Conservation (phyloP, 2,113 vertebrate species). For the Tamias sibiricus region DNA sequence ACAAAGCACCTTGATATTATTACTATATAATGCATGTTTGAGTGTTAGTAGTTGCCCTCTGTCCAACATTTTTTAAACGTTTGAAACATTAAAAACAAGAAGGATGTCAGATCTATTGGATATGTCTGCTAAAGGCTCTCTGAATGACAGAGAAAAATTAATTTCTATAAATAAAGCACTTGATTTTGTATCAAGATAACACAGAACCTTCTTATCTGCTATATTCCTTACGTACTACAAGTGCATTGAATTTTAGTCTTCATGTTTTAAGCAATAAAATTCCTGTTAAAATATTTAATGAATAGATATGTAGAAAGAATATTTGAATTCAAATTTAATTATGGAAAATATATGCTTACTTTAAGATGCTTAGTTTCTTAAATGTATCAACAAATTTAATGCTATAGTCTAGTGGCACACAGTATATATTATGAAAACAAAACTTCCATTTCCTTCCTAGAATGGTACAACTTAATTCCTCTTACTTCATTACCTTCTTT, state of each 20-base stretch:
- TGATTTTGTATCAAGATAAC: neutral
- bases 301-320: neutral
- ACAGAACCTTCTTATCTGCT: neutral
- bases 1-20: constrained; percentile 52
- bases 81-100: constrained; percentile 20
- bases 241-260: neutral
- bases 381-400: neutral
- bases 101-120: neutral
- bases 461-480: neutral
- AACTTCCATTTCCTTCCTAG: neutral
- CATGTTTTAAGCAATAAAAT: neutral
- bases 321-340: neutral
- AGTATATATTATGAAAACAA: neutral
- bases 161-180: neutral
- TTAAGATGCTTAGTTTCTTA: neutral
- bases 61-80: neutral
- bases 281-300: neutral
- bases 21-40: constrained; percentile 60
- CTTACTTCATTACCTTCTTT: neutral
- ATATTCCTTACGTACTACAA: neutral
- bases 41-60: constrained; percentile 5
- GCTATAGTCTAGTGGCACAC: neutral
- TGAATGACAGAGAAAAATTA: constrained; percentile 17
- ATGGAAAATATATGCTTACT: neutral
- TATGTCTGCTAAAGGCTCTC: neutral